Conservation (phyloP, 2,888 invertebrate species). For the Drosophila robusta region DNA sequence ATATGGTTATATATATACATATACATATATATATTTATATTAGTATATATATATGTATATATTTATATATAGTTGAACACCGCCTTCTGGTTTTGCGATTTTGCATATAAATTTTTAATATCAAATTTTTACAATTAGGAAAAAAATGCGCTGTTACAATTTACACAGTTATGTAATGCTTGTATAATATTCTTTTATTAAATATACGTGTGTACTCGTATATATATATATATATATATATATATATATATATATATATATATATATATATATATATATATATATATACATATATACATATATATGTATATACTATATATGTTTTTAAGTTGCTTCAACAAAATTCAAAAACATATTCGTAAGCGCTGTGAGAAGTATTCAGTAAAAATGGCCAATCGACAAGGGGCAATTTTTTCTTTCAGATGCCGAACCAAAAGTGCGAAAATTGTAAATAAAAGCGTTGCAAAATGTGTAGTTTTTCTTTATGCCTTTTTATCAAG, state of each 20-base stretch:
- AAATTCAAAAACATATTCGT: slow-evolving; percentile 24
- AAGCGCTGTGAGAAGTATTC: slow-evolving; percentile 25
- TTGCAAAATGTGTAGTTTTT: slow-evolving; percentile 7
- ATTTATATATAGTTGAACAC: slow-evolving; percentile 42
- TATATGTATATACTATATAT: slow-evolving; percentile 21
- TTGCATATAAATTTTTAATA: slow-evolving; percentile 76
- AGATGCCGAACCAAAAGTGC: background rate
- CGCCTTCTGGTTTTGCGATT: slow-evolving; percentile 34
- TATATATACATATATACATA: no score
- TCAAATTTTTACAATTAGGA: slow-evolving; percentile 76
- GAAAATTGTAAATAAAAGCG: slow-evolving; percentile 3
- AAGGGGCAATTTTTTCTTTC: slow-evolving; percentile 5
- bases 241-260: no score
- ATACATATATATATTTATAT: slow-evolving; percentile 11
- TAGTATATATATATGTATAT: slow-evolving; percentile 4
- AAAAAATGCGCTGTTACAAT: slow-evolving; percentile 72
- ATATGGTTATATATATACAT: slow-evolving; percentile 36
- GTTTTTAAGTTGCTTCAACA: slow-evolving; percentile 25
- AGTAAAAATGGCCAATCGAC: slow-evolving; percentile 42
- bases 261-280: slow-evolving; percentile 18
- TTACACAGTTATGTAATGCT: slow-evolving; percentile 52
- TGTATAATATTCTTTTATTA: slow-evolving; percentile 59
- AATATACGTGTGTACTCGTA: slow-evolving; percentile 50
- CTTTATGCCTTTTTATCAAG: background rate
- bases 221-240: slow-evolving; percentile 32